Percentiles rank a stretch among this genome's conserved stretches.
Conservation (phyloP, 2,797 vertebrate genomes). For the Chromis chromis region DNA sequence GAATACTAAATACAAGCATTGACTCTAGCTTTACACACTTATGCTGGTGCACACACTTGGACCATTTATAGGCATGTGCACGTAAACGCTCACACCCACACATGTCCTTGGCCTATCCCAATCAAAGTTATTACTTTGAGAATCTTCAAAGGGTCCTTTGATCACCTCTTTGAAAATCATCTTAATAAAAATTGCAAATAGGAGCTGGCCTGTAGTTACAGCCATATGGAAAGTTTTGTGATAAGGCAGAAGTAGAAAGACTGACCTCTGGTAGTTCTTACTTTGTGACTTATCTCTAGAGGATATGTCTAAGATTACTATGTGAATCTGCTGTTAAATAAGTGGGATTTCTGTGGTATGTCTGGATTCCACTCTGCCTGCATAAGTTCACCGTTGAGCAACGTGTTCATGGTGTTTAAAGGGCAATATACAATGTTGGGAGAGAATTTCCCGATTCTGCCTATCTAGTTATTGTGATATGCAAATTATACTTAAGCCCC, state of each 20-base stretch:
- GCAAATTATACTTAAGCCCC: not conserved
- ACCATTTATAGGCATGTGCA: not conserved
- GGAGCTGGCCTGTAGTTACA: slow-evolving; percentile 31
- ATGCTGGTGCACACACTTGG: slow-evolving; percentile 1
- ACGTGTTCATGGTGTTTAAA: not conserved
- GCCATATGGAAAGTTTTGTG: slow-evolving; percentile 36
- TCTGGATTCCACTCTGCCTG: not conserved
- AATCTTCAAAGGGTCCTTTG: slow-evolving; percentile 74
- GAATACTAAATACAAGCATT: slow-evolving; percentile 68
- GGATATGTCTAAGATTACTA: slow-evolving; percentile 21
- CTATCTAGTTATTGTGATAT: not conserved
- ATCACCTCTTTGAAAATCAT: slow-evolving; percentile 69
- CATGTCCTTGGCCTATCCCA: slow-evolving; percentile 36
- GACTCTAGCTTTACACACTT: slow-evolving; percentile 29
- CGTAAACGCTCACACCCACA: not conserved
- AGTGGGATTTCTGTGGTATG: not conserved
- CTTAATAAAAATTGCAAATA: slow-evolving; percentile 44
- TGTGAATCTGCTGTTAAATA: slow-evolving; percentile 10
- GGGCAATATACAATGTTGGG: not conserved
- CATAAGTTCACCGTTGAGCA: not conserved
- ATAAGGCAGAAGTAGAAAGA: slow-evolving; percentile 25
- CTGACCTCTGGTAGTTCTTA: slow-evolving; percentile 18
- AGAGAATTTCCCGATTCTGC: not conserved
- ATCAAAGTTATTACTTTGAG: slow-evolving; percentile 58
- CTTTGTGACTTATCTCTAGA: slow-evolving; percentile 22